A percentile compares a stretch with the other conserved stretches of the same genome.
These are phyloP conservation scores for Metaphire vulgaris DNA, from an alignment of 1,140 invertebrate species.

Conservation along the genomic window DNA sequence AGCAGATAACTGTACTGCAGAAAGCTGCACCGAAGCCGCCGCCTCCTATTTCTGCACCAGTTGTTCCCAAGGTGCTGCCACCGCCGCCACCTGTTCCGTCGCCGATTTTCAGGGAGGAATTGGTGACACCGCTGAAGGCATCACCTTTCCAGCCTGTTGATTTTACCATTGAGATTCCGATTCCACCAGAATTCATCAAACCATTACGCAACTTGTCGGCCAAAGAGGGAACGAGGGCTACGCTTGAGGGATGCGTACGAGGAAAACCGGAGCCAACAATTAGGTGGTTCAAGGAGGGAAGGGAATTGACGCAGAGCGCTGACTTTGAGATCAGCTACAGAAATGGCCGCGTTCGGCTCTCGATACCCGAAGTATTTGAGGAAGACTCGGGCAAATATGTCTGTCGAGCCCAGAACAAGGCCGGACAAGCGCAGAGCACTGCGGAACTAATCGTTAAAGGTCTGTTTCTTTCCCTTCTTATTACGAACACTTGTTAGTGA, in stretches of 20 bases:
- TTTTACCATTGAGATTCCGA: conserved; percentile 46
- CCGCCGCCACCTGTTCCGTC: too few relatives aligned
- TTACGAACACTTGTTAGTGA: too few relatives aligned
- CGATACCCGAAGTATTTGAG: conserved; percentile 42
- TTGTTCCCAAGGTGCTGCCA: background rate
- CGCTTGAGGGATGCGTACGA: conserved; percentile 19
- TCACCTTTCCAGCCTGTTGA: conserved; percentile 42
- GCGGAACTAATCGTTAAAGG: conserved; percentile 31
- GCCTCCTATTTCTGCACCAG: background rate
- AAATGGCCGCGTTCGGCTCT: conserved; percentile 49
- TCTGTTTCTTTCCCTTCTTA: conserved; percentile 18
- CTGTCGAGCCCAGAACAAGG: conserved; percentile 29
- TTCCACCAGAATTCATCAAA: conserved; percentile 31
- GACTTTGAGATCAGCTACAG: conserved; percentile 41
- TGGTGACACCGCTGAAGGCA: conserved; percentile 4
- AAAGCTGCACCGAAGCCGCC: background rate
- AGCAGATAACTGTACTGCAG: conserved; percentile 2
- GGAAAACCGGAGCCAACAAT: conserved; percentile 29
- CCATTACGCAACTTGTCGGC: conserved; percentile 24
- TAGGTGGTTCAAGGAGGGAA: conserved; percentile 30
- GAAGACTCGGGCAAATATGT: conserved; percentile 60
- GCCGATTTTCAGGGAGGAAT: conserved; percentile 7
- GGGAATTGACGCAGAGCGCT: conserved; percentile 16
- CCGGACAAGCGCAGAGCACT: conserved; percentile 27
- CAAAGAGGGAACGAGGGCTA: conserved; percentile 29